Conservation (phyloP, 2,888 invertebrate genomes). For the Clunio marinus region DNA sequence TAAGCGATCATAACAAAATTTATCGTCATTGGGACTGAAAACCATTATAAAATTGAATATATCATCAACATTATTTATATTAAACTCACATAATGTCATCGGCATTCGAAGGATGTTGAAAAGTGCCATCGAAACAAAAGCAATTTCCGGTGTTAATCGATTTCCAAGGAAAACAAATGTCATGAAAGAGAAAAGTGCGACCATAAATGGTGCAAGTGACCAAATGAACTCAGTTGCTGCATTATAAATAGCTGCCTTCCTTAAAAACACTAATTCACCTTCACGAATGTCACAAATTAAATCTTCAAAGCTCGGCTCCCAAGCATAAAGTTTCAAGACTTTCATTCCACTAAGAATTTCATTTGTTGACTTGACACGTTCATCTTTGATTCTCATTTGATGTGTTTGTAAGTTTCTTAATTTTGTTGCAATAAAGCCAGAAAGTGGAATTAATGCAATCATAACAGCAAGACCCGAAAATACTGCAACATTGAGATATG, state of each 20-base stretch:
- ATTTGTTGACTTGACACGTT: slow-evolving; percentile 57
- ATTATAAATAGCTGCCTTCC: slow-evolving; percentile 55
- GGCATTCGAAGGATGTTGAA: slow-evolving; percentile 58
- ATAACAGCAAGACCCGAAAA: slow-evolving; percentile 55
- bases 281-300: slow-evolving; percentile 56
- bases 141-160: slow-evolving; percentile 52
- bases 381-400: slow-evolving; percentile 57
- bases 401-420: slow-evolving; percentile 52
- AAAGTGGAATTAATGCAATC: slow-evolving; percentile 56
- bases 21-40: slow-evolving; percentile 49
- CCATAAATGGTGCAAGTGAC: slow-evolving; percentile 60
- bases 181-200: slow-evolving; percentile 49
- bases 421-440: slow-evolving; percentile 50
- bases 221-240: slow-evolving; percentile 58
- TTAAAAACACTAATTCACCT: slow-evolving; percentile 56
- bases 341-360: slow-evolving; percentile 58
- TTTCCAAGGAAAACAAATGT: slow-evolving; percentile 51
- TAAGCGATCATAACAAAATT: slow-evolving; percentile 44
- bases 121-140: slow-evolving; percentile 57
- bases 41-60: not conserved
- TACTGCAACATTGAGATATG: slow-evolving; percentile 55
- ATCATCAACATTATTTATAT: not conserved
- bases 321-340: slow-evolving; percentile 60
- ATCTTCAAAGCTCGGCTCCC: slow-evolving; percentile 59
- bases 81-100: slow-evolving; percentile 49